Conservation (phyloP, 2,113 vertebrate species). For the Chaetura pelagica region DNA sequence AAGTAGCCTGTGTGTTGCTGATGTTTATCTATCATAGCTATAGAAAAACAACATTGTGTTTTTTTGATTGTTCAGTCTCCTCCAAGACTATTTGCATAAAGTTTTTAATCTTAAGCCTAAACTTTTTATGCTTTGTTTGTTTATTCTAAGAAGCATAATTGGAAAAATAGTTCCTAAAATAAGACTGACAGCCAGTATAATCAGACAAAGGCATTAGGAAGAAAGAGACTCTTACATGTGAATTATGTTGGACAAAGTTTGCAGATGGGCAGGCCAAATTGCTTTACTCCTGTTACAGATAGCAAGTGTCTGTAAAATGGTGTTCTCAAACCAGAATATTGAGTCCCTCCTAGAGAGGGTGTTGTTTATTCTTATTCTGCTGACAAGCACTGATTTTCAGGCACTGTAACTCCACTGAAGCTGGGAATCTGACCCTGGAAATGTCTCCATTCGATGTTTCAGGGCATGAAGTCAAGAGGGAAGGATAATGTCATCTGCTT, state of each 20-base stretch:
- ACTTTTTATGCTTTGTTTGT: neutral
- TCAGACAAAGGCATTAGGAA: neutral
- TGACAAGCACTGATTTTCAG: neutral
- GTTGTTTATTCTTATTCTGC: constrained; percentile 6
- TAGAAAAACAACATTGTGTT: constrained; percentile 36
- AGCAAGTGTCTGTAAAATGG: neutral
- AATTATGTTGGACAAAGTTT: neutral
- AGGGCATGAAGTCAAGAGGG: constrained; percentile 20
- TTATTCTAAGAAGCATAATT: constrained; percentile 25
- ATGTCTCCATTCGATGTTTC: neutral
- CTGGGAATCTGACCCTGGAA: constrained; percentile 11
- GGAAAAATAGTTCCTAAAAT: neutral
- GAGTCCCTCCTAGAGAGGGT: neutral
- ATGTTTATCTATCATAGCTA: constrained; percentile 49
- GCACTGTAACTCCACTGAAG: neutral
- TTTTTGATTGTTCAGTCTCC: constrained; percentile 17
- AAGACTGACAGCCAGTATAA: neutral
- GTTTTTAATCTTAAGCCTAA: constrained; percentile 16
- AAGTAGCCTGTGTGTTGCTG: constrained; percentile 26
- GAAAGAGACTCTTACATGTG: neutral
- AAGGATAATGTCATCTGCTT: constrained; percentile 26
- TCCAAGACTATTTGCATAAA: neutral
- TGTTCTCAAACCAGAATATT: neutral
- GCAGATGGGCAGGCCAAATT: neutral
- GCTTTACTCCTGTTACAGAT: neutral